Conservation (phyloP, 2,113 vertebrate species). For the Tachysurus fulvidraco region DNA sequence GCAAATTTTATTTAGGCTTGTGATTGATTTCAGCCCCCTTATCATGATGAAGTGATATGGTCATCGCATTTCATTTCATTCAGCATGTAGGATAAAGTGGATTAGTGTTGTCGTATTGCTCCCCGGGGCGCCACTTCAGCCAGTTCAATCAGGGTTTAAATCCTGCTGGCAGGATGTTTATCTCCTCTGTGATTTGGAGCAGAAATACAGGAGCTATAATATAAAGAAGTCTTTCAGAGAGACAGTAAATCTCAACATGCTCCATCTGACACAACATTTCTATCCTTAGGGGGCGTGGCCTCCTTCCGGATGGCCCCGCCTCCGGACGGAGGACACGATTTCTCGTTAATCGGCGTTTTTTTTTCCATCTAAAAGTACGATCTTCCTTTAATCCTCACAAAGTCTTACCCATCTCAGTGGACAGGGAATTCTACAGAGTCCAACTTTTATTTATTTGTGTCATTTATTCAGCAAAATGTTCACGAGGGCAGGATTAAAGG, state of each 20-base stretch:
- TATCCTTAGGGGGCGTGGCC: background rate
- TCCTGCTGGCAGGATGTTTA: background rate
- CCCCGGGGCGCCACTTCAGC: slow-evolving; percentile 3
- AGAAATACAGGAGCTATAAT: background rate
- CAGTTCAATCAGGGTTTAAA: slow-evolving; percentile 11
- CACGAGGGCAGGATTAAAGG: no score
- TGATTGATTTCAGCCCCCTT: background rate
- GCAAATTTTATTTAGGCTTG: background rate
- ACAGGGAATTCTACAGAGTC: no score
- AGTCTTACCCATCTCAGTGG: no score
- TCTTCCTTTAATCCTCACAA: background rate
- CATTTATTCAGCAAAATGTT: no score
- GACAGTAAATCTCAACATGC: background rate
- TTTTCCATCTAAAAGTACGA: no score
- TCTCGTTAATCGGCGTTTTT: no score
- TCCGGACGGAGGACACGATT: no score
- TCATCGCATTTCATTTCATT: slow-evolving; percentile 18
- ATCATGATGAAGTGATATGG: background rate
- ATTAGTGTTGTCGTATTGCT: background rate
- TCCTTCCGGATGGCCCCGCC: background rate
- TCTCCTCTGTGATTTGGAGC: background rate
- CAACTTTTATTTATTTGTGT: no score
- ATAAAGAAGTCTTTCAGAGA: background rate
- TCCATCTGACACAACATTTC: background rate
- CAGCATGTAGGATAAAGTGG: background rate